Conservation (phyloP, 2,888 invertebrate species). For the Pterostichus niger region DNA sequence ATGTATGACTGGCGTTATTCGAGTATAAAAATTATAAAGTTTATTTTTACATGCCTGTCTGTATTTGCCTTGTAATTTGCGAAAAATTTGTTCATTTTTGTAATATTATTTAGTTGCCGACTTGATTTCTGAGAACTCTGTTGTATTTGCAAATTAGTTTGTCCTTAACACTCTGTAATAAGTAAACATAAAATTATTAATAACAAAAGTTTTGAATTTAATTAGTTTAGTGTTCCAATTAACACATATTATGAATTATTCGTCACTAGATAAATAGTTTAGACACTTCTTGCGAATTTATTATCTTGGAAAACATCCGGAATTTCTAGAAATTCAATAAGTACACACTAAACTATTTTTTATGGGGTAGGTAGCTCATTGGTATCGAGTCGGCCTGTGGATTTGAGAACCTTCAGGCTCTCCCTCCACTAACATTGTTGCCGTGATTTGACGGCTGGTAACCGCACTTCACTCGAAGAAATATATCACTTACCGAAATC, state of each 20-base stretch:
- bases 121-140: background rate
- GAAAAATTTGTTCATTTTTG: conserved; percentile 2
- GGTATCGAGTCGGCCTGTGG: no score
- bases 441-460: no score
- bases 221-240: conserved; percentile 53
- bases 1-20: conserved; percentile 13
- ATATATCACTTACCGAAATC: no score
- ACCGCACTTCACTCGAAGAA: no score
- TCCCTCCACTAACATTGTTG: no score
- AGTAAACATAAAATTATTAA: conserved; percentile 40
- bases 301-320: conserved; percentile 4
- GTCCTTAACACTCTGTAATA: conserved; percentile 32
- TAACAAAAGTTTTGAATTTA: conserved; percentile 48
- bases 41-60: conserved; percentile 12
- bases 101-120: conserved; percentile 14
- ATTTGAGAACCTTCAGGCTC: no score
- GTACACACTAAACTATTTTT: no score
- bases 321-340: conserved; percentile 2
- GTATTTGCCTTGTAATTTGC: conserved; percentile 31
- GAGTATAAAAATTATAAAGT: conserved; percentile 3
- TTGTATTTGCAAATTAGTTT: conserved; percentile 60
- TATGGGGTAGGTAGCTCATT: no score
- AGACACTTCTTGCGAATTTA: background rate
- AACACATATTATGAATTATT: conserved; percentile 55
- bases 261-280: conserved; percentile 46